phyloP scores from a whole-genome alignment of 2,888 invertebrate species.

The Athalia circularis region DNA sequence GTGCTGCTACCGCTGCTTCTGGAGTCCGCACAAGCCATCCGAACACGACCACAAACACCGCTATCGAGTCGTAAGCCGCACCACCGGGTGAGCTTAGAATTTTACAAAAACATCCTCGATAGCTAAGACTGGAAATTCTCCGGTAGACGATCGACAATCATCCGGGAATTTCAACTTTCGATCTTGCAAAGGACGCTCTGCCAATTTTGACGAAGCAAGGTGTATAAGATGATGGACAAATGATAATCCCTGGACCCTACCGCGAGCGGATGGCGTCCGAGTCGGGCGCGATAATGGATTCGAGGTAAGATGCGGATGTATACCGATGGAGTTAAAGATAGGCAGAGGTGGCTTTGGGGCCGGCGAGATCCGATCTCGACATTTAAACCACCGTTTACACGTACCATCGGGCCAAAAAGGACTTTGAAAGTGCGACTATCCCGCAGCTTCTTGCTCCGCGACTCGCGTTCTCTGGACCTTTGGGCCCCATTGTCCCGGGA shows the following conservation, averaged over 20 bases:
- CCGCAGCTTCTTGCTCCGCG: neutral
- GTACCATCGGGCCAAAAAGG: constrained; percentile 8
- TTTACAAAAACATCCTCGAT: too few species aligned
- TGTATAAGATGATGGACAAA: too few species aligned
- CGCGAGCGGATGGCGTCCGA: neutral
- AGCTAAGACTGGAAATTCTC: neutral
- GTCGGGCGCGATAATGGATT: neutral
- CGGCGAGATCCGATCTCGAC: constrained; percentile 35
- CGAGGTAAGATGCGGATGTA: neutral
- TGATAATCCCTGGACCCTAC: too few species aligned
- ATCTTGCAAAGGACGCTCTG: too few species aligned
- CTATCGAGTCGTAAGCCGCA: too few species aligned
- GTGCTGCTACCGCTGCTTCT: neutral
- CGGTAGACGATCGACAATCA: neutral
- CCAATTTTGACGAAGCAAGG: neutral
- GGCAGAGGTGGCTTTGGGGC: neutral
- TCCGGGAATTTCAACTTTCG: too few species aligned
- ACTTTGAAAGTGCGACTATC: constrained; percentile 24
- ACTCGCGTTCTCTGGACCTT: constrained; percentile 52
- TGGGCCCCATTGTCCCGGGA: constrained; percentile 70
- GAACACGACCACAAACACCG: neutral
- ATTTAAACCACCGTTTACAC: constrained; percentile 40
- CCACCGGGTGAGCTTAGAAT: too few species aligned
- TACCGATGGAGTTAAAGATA: neutral
- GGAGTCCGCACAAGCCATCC: neutral